Evolutionary conservation across 2,797 vertebrate genomes (phyloP).

Genomic region (Smutsia gigantea): DNA sequence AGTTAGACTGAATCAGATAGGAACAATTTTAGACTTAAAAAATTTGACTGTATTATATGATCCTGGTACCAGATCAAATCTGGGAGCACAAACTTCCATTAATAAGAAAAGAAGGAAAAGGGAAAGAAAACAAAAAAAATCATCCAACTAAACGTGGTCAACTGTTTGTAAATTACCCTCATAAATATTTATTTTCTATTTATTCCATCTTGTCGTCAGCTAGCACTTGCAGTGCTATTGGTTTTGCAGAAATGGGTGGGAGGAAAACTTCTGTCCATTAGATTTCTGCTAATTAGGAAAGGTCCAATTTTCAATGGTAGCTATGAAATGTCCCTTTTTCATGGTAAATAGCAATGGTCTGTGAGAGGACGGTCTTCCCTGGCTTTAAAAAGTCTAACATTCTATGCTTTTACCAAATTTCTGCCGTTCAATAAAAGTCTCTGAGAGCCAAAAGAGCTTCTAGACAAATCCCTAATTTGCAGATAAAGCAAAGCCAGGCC

Average conservation of each 20-base stretch:
- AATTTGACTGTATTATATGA: neutral
- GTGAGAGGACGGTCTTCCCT: neutral
- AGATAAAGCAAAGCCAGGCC: neutral
- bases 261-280: neutral
- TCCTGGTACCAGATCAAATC: neutral
- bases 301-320: neutral
- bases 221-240: neutral
- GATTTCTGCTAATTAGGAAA: neutral
- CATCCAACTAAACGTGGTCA: neutral
- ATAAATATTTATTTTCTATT: neutral
- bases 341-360: neutral
- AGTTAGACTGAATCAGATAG: neutral
- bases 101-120: neutral
- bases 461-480: neutral
- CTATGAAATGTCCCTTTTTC: neutral
- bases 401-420: neutral
- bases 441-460: neutral
- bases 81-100: neutral
- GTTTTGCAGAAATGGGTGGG: neutral
- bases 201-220: neutral
- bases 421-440: neutral
- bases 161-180: neutral
- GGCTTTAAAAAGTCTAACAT: neutral
- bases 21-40: conserved; percentile 14
- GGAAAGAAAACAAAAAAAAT: neutral